Conservation (phyloP, 23 tunicate genomes). For the Botrylloides violaceus region DNA sequence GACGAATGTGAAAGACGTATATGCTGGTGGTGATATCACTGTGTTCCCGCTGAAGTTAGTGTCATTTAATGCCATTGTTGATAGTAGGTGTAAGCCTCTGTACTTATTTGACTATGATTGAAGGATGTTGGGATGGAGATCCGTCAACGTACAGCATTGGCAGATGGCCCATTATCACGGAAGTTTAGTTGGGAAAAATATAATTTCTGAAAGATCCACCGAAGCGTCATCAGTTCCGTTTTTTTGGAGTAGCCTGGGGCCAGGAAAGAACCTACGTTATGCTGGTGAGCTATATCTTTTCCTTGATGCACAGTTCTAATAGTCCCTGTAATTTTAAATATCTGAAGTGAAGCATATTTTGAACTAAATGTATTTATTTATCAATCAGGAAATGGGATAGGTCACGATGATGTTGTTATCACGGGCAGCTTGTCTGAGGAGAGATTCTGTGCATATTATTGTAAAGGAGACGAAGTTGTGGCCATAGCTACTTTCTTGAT, state of each 20-base stretch:
- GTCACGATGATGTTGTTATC: conserved; percentile 73
- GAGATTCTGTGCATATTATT: conserved; percentile 91
- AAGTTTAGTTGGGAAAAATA: conserved; percentile 55
- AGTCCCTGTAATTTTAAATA: too few species aligned
- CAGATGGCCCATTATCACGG: conserved; percentile 96
- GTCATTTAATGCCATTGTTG: background rate
- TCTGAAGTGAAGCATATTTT: too few species aligned
- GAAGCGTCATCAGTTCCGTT: conserved; percentile 63
- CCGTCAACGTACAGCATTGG: conserved; percentile 84
- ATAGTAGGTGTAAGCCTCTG: background rate
- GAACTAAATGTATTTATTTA: too few species aligned
- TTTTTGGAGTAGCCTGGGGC: conserved; percentile 76
- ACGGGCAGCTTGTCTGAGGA: conserved; percentile 59
- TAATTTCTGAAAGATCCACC: conserved; percentile 25
- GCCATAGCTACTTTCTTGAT: conserved; percentile 75
- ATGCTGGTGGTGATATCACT: conserved; percentile 90
- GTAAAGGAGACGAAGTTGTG: conserved; percentile 59
- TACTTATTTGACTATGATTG: background rate
- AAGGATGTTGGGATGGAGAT: conserved; percentile 68
- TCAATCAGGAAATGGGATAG: conserved; percentile 82
- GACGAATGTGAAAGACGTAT: conserved; percentile 44
- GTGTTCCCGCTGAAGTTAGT: conserved; percentile 74
- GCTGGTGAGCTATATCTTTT: conserved; percentile 79
- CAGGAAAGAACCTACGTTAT: conserved; percentile 78
- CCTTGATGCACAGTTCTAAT: too few species aligned